Evolutionary conservation across 2,113 vertebrate species (phyloP).

Genomic region (Zosterops borbonicus): DNA sequence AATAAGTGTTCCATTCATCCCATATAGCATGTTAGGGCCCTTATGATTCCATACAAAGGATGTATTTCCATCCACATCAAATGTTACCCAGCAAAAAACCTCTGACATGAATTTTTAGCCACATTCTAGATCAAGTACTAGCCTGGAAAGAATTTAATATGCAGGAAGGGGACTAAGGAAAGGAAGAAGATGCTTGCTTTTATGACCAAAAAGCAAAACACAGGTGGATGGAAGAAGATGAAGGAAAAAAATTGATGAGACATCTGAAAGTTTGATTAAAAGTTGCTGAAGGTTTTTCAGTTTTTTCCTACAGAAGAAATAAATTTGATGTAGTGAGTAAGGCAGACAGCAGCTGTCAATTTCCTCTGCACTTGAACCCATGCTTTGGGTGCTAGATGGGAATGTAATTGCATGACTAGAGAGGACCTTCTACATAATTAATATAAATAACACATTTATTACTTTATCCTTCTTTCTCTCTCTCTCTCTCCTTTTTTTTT

Average conservation of each 20-base stretch:
- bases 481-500: too few relatives aligned
- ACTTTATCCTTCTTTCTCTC: neutral
- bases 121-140: neutral
- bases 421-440: constrained; percentile 45
- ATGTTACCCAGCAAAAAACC: neutral
- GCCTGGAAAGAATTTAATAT: neutral
- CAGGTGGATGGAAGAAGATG: neutral
- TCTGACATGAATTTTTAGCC: neutral
- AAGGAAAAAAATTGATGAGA: neutral
- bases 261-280: neutral
- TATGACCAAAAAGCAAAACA: neutral
- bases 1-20: neutral
- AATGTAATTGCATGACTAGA: constrained; percentile 1
- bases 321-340: neutral
- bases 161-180: neutral
- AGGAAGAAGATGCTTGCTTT: neutral
- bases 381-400: neutral
- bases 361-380: neutral
- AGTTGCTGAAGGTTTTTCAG: neutral
- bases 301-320: neutral
- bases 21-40: neutral
- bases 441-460: constrained; percentile 32
- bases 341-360: neutral
- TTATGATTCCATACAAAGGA: neutral
- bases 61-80: neutral